Conservation (phyloP, 2,797 vertebrate species). For the Falco biarmicus region DNA sequence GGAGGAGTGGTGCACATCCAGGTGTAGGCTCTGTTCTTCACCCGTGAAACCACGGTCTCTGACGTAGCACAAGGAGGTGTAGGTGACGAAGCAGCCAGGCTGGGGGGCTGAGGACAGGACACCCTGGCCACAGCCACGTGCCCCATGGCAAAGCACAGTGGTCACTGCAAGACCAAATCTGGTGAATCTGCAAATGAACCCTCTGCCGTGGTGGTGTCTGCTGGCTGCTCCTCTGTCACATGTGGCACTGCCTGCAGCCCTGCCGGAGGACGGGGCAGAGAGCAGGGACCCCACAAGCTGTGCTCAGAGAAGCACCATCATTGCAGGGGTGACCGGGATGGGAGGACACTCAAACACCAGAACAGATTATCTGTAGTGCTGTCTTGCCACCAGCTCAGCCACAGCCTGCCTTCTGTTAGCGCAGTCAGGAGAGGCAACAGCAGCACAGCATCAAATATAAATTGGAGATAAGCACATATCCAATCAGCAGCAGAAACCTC, state of each 20-base stretch:
- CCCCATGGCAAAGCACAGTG: not conserved
- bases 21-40: not conserved
- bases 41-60: not conserved
- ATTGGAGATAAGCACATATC: not conserved
- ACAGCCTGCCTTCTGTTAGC: not conserved
- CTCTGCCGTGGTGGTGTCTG: accelerated
- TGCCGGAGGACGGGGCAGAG: accelerated
- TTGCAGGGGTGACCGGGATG: accelerated
- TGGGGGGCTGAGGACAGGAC: not conserved
- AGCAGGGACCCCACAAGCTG: not conserved
- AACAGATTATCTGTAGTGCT: not conserved
- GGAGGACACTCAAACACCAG: not conserved
- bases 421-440: not conserved
- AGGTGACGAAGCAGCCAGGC: accelerated
- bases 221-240: not conserved
- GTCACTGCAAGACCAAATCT: not conserved
- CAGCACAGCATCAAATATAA: not conserved
- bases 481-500: not conserved
- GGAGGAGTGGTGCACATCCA: not conserved
- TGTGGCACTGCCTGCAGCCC: not conserved
- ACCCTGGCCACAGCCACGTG: not conserved
- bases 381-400: not conserved
- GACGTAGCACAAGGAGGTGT: not conserved
- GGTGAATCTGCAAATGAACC: not conserved
- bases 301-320: not conserved